Percentiles rank a stretch among this genome's conserved stretches.
Conservation (phyloP, 2,113 vertebrate species). For the Boulengeromyrus knoepffleri region DNA sequence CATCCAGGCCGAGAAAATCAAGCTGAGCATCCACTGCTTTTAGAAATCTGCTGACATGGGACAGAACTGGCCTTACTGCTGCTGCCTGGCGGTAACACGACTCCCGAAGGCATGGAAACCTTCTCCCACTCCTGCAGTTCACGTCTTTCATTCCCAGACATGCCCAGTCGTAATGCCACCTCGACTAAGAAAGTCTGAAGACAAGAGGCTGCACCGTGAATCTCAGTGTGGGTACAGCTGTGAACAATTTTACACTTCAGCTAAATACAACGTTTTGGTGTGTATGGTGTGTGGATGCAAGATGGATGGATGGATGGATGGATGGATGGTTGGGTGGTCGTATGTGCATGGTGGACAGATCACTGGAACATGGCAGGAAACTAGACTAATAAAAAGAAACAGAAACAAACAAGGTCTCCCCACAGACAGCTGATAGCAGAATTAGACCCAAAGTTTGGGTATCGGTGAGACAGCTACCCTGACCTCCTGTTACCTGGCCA, state of each 20-base stretch:
- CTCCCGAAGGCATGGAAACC: background rate
- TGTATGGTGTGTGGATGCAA: background rate
- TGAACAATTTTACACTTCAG: background rate
- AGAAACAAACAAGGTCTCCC: background rate
- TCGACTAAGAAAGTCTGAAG: background rate
- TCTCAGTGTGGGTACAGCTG: background rate
- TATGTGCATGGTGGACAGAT: background rate
- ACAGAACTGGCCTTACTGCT: background rate
- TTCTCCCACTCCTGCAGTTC: background rate
- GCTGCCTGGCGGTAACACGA: background rate
- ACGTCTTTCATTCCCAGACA: background rate
- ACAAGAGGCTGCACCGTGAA: background rate
- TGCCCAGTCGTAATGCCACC: background rate
- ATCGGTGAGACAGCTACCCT: background rate
- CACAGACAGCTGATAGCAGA: background rate
- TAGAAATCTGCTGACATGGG: background rate
- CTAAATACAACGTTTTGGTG: background rate
- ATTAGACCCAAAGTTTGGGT: background rate
- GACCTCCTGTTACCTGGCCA: background rate
- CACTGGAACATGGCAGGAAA: background rate
- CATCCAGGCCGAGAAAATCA: background rate
- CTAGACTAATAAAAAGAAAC: background rate
- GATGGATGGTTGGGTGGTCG: background rate
- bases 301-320: background rate
- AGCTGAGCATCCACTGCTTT: background rate